Evolutionary conservation across 2,797 vertebrate genomes (phyloP).

Genomic region (Oreochromis mossambicus): DNA sequence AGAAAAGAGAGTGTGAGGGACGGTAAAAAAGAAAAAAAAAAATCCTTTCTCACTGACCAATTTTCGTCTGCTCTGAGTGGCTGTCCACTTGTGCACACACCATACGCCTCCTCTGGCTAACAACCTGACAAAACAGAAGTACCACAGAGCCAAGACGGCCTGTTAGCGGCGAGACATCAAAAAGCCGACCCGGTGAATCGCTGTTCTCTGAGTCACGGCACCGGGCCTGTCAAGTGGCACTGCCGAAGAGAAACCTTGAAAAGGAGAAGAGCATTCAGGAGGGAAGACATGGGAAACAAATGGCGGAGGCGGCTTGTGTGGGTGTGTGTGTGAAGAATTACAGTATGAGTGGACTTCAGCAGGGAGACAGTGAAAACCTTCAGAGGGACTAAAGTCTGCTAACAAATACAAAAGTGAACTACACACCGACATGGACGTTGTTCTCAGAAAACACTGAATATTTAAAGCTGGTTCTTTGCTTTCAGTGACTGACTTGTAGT

Average conservation of each 20-base stretch:
- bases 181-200: conserved; percentile 5
- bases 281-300: not conserved
- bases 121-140: conserved; percentile 50
- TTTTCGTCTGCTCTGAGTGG: conserved; percentile 7
- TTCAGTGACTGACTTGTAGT: not conserved
- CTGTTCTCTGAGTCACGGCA: conserved; percentile 1
- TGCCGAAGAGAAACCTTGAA: not conserved
- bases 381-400: not conserved
- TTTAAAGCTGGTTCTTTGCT: not conserved
- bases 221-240: conserved; percentile 17
- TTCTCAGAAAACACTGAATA: not conserved
- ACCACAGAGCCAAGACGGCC: not conserved
- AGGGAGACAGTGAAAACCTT: not conserved
- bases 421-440: not conserved
- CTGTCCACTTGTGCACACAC: conserved; percentile 17
- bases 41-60: not conserved
- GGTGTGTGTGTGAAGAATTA: not conserved
- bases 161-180: conserved; percentile 24
- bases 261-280: not conserved
- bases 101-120: conserved; percentile 9
- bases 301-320: not conserved
- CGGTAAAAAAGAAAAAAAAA: not conserved
- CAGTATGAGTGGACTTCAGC: not conserved
- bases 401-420: not conserved
- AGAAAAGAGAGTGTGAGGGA: conserved; percentile 5